Base-by-base conservation (phyloP, 2,113 vertebrate genomes). In the Pachyramphus minor region DNA sequence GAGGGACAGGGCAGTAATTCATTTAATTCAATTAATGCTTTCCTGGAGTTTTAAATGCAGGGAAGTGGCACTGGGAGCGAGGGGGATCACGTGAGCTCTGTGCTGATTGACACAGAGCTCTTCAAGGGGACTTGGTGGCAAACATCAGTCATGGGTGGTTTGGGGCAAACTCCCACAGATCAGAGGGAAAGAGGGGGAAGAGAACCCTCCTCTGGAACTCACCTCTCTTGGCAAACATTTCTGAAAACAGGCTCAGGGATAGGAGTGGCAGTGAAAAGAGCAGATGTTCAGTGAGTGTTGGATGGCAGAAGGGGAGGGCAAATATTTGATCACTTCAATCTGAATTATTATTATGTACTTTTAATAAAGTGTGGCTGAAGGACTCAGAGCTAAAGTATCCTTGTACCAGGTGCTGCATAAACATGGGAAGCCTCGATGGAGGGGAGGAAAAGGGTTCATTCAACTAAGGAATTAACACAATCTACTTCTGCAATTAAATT, bases 311-410 rank as follows among this genome's bases (percentile, higher is more conserved):
- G 86, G 84, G 86, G 62, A 90, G 89, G 76, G 66, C 69, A 94
- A 97, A 96, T 96, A 97, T 96, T 94, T 96, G 95, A 90, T 30
- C 73, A 49, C 37, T 73, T 84, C 76, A 87, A 92, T 92, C 30
- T 52, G 96, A 94, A 84, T 96, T 87, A 94, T 96, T 93, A 55
- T 96, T 96, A 92, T 97, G 94, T 96, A 75, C 93, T 75, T 96
- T 97, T 96, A 97, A 95, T 96, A 96, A 92, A 89, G 76, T 41
- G 19, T 14, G 45, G 73, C 76, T 90, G 93, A 78, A 81, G 76
- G 69, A 56, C 52, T 81, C 35, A 1, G 67, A 49, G 73, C 66
- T 74, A 5, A 87, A 86, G 82, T 23, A 20, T 37, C 62, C 55
- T 72, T 27, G 63, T 56, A 66, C 72, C 68, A 35, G 63, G 74